phyloP scores from a whole-genome alignment of 2,888 invertebrate species.

The Lucinisca nassula region DNA sequence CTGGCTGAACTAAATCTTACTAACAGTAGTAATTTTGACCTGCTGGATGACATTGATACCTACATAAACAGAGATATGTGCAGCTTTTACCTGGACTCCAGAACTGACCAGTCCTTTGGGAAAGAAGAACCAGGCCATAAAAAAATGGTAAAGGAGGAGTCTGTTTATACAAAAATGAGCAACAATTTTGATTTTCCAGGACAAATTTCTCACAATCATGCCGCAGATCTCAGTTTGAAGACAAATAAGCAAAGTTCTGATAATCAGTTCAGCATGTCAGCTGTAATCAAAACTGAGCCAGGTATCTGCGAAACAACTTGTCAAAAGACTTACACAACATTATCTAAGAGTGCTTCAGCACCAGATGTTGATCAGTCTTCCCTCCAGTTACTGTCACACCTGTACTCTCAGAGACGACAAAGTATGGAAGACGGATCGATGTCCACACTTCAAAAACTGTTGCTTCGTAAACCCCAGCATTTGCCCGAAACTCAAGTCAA shows the following conservation, averaged over 20 bases:
- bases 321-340: background rate
- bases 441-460: conserved; percentile 49
- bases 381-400: background rate
- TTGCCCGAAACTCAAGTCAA: conserved; percentile 32
- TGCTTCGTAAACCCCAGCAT: conserved; percentile 17
- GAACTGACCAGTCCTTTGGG: conserved; percentile 1
- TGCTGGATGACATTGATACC: conserved; percentile 62
- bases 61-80: conserved; percentile 56
- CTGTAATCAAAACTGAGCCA: conserved; percentile 41
- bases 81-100: background rate
- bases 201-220: background rate
- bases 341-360: background rate
- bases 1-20: conserved; percentile 77
- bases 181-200: background rate
- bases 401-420: background rate
- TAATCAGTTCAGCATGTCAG: background rate
- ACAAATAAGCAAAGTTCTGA: background rate
- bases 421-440: background rate
- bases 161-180: background rate
- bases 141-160: background rate
- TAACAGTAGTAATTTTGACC: conserved; percentile 26
- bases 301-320: background rate
- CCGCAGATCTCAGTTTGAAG: background rate
- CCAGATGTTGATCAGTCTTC: background rate
- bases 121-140: background rate